phyloP scores from a whole-genome alignment of 2,113 vertebrate genomes.

The Acinonyx jubatus region DNA sequence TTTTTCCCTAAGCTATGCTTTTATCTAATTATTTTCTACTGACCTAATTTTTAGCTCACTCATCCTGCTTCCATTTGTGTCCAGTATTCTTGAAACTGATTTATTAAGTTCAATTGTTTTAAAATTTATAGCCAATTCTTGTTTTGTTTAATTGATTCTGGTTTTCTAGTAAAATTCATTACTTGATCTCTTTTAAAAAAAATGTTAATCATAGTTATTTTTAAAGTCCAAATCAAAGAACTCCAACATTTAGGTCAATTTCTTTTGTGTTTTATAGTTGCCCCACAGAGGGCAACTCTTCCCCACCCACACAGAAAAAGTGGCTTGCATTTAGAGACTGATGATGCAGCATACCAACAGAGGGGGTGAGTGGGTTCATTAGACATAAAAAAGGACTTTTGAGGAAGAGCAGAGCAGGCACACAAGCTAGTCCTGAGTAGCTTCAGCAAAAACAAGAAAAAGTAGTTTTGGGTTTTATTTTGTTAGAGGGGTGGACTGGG shows the following conservation, averaged over 20 bases:
- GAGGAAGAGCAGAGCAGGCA: neutral
- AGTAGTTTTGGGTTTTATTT: neutral
- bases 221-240: neutral
- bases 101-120: neutral
- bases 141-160: neutral
- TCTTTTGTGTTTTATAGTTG: neutral
- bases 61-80: slow-evolving; percentile 9
- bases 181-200: neutral
- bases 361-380: neutral
- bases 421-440: neutral
- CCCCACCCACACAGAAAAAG: neutral
- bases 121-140: neutral
- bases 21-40: slow-evolving; percentile 38
- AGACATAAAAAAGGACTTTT: neutral
- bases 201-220: neutral
- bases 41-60: slow-evolving; percentile 49
- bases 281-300: neutral
- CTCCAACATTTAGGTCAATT: neutral
- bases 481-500: neutral
- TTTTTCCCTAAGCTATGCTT: slow-evolving; percentile 4
- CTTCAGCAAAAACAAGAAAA: neutral
- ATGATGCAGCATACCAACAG: neutral
- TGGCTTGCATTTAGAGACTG: neutral
- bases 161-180: neutral
- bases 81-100: slow-evolving; percentile 25